Conservation (phyloP, 2,113 vertebrate genomes). For the Strigops habroptila region DNA sequence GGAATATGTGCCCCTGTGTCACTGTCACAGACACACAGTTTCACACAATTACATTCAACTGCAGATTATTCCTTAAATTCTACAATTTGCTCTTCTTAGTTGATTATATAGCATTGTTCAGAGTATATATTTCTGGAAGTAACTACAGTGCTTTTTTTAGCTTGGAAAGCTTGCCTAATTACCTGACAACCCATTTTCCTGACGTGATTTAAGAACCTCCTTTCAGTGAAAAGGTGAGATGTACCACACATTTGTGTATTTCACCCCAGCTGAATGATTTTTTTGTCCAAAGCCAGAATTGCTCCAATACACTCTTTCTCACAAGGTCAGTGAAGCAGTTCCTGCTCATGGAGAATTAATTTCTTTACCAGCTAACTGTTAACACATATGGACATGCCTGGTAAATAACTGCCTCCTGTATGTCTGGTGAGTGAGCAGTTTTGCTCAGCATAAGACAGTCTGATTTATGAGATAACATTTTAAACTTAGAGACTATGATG, state of each 20-base stretch:
- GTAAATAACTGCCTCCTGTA: neutral
- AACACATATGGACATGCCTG: neutral
- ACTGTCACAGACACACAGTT: neutral
- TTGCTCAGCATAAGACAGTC: neutral
- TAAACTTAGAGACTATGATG: neutral
- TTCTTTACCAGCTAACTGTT: neutral
- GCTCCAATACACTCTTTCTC: neutral
- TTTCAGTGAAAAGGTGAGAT: neutral
- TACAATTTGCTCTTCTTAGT: neutral
- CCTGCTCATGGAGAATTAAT: neutral
- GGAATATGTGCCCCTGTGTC: rapidly evolving
- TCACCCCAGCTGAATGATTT: neutral
- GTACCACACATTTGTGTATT: neutral
- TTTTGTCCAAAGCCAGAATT: neutral
- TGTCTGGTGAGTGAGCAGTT: neutral
- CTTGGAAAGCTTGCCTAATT: neutral
- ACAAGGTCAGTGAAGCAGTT: neutral
- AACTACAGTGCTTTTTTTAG: neutral
- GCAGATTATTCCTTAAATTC: neutral
- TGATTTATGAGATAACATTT: neutral
- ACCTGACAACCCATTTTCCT: neutral
- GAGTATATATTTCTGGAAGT: neutral
- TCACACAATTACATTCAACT: neutral
- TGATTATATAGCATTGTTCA: neutral
- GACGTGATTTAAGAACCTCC: neutral